These are phyloP conservation scores for Microctonus brassicae DNA, from an alignment of 2,888 invertebrate genomes.

Conservation along the genomic window DNA sequence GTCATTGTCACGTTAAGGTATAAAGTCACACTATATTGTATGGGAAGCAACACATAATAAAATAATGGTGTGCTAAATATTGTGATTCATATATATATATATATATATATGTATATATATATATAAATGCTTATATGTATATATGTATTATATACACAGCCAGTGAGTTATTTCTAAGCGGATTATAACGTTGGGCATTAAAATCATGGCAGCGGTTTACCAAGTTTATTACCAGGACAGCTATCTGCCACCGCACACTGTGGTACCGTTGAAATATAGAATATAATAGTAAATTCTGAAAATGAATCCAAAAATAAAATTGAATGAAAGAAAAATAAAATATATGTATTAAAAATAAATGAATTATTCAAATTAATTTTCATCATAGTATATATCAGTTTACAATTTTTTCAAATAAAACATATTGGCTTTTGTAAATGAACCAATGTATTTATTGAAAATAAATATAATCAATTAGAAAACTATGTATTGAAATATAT, in stretches of 20 bases:
- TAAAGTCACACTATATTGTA: background rate
- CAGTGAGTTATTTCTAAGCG: background rate
- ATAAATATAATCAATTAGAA: no score
- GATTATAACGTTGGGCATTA: conserved; percentile 19
- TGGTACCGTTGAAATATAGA: background rate
- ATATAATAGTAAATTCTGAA: no score
- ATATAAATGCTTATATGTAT: background rate
- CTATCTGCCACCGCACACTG: background rate
- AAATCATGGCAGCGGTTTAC: conserved; percentile 13
- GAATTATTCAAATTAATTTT: no score
- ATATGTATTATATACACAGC: background rate
- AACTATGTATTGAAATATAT: no score
- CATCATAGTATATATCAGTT: no score
- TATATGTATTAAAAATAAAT: no score
- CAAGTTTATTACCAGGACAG: conserved; percentile 22
- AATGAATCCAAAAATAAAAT: no score
- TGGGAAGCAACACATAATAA: background rate
- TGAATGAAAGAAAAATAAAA: no score
- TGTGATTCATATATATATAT: conserved; percentile 13
- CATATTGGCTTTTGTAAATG: no score
- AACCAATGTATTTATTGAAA: no score
- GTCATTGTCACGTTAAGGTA: background rate
- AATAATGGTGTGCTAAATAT: background rate
- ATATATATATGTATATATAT: background rate
- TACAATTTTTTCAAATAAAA: no score